Evolutionary conservation across 2,888 invertebrate genomes (phyloP), one percentile per base, ranked within the genome.

Genomic region (Arge pagana): DNA sequence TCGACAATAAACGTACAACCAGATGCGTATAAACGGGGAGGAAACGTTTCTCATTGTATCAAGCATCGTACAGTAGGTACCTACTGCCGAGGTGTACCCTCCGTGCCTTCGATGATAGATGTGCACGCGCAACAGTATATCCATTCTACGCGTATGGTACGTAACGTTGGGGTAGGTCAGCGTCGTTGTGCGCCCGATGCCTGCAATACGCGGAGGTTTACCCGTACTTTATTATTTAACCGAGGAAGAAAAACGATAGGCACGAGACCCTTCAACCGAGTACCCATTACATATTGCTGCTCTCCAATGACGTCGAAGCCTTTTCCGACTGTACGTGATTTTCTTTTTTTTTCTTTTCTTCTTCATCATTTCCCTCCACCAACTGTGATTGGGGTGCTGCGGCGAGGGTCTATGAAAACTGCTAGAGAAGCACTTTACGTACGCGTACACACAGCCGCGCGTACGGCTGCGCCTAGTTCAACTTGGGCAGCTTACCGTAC

Each of bases 401-500:
- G 18, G 15, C 19, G 41, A 28, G 19, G 33, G 48, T 31, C 50
- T 50, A 35, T 50, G 48, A 56, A 54, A 41, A 57, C 36, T 53
- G 51, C 13, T n/a, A 19, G 21, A n/a, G n/a, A n/a, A n/a, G n/a
- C n/a, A n/a, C n/a, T n/a, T n/a, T n/a, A n/a, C n/a, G n/a, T n/a
- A n/a, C n/a, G 16, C 16, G 33, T 15, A 33, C 16, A 15, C 33
- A 15, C 33, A 16, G 5, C 6, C 13, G 33, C 16, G 40, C 10
- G 43, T 21, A 23, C 26, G 10, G 16, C 13, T 21, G 28, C 19
- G 48, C 55, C 51, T 53, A 57, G 55, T 55, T 59, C 53, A 57
- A 54, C 52, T 53, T 40, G 50, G 49, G 37, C 58, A 39, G 48
- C n/a, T n/a, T n/a, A n/a, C n/a, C n/a, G n/a, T n/a, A n/a, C n/a